Conservation (phyloP, 2,113 vertebrate species). For the Urocolius indicus region DNA sequence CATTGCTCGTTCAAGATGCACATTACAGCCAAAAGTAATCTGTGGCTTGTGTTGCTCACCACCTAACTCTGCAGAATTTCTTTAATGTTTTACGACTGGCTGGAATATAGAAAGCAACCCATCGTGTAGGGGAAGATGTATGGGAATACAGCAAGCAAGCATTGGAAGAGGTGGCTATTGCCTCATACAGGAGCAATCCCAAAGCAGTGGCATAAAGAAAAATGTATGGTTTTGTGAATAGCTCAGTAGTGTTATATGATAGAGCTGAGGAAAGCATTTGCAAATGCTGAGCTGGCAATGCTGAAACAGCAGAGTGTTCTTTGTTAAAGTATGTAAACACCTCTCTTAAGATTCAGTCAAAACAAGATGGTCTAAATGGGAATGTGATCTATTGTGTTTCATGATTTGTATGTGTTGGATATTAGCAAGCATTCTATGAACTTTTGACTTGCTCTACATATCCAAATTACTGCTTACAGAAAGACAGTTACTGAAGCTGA, state of each 20-base stretch:
- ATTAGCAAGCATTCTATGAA: neutral
- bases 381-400: neutral
- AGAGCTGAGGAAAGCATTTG: neutral
- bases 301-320: neutral
- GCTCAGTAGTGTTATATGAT: fast-evolving
- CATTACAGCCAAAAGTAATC: neutral
- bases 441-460: fast-evolving
- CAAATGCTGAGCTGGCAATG: neutral
- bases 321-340: neutral
- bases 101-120: neutral
- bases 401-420: neutral
- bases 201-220: neutral
- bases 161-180: neutral
- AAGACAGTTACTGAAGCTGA: neutral
- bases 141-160: neutral
- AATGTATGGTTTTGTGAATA: neutral
- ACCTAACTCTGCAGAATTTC: neutral
- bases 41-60: neutral
- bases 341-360: neutral
- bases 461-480: neutral
- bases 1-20: neutral
- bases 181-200: neutral
- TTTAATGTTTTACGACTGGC: neutral
- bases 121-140: neutral
- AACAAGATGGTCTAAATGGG: neutral